A percentile compares a stretch with the other conserved stretches of the same genome.
Conservation (phyloP, 1,140 invertebrate species). For the Heliconius nattereri region DNA sequence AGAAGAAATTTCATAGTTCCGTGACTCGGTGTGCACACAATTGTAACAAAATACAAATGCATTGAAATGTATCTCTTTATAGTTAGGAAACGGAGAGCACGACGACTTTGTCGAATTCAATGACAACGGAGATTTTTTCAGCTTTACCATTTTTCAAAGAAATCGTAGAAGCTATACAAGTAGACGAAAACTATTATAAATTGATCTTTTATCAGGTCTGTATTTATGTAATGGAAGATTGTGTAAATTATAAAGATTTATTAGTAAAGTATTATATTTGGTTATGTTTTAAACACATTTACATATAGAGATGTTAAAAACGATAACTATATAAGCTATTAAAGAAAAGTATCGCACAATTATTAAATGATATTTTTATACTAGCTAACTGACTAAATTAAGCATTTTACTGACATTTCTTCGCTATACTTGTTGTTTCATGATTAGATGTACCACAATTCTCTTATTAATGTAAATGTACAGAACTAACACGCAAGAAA, state of each 20-base stretch:
- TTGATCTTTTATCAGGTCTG: background rate
- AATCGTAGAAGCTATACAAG: background rate
- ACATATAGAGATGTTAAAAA: too few relatives aligned
- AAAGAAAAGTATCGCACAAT: background rate
- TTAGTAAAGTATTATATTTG: background rate
- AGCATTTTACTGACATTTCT: background rate
- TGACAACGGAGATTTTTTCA: slow-evolving; percentile 19
- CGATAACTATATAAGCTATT: too few relatives aligned
- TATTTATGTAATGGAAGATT: background rate
- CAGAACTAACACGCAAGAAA: slow-evolving; percentile 29
- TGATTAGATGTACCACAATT: background rate
- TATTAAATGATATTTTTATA: too few relatives aligned
- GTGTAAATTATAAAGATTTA: background rate
- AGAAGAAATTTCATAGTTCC: slow-evolving; percentile 22
- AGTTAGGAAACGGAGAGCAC: slow-evolving; percentile 30
- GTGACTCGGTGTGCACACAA: slow-evolving; percentile 30
- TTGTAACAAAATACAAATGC: slow-evolving; percentile 23
- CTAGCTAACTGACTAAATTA: background rate
- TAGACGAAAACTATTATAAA: background rate
- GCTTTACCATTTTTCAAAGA: background rate
- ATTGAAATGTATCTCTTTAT: slow-evolving; percentile 37
- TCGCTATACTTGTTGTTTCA: background rate
- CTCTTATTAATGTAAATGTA: background rate
- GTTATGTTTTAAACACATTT: background rate
- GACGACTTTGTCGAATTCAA: slow-evolving; percentile 26